Conservation (phyloP, 2,888 invertebrate genomes). For the Lasius platythorax region DNA sequence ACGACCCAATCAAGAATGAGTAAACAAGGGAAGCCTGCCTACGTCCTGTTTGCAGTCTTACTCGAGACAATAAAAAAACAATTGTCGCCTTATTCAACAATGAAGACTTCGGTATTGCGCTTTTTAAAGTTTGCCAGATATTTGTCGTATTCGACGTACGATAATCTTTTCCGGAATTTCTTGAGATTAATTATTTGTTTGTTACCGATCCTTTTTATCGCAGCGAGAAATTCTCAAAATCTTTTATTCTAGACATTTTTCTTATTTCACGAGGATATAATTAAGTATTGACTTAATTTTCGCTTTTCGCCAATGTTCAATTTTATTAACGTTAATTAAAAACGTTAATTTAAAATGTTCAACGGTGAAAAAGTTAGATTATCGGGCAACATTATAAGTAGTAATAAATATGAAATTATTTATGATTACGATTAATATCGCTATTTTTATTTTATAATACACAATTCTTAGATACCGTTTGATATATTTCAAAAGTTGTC, state of each 20-base stretch:
- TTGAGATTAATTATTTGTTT: background rate
- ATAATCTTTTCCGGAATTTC: background rate
- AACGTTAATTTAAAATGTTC: background rate
- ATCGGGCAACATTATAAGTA: background rate
- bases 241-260: background rate
- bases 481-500: background rate
- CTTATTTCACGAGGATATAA: background rate
- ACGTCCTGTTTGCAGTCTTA: conserved; percentile 40
- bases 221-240: background rate
- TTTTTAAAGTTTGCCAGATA: conserved; percentile 5
- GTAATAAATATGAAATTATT: background rate
- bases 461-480: conserved; percentile 10
- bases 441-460: background rate
- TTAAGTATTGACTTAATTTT: background rate
- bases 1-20: conserved; percentile 62
- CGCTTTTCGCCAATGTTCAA: background rate
- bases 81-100: conserved; percentile 46
- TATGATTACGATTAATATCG: background rate
- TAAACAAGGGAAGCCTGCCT: conserved; percentile 42
- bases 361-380: background rate
- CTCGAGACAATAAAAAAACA: conserved; percentile 23
- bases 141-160: background rate
- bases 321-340: background rate
- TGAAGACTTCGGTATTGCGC: background rate
- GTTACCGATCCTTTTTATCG: background rate